phyloP scores from a whole-genome alignment of 2,888 invertebrate genomes.

The Metalampra italica region DNA sequence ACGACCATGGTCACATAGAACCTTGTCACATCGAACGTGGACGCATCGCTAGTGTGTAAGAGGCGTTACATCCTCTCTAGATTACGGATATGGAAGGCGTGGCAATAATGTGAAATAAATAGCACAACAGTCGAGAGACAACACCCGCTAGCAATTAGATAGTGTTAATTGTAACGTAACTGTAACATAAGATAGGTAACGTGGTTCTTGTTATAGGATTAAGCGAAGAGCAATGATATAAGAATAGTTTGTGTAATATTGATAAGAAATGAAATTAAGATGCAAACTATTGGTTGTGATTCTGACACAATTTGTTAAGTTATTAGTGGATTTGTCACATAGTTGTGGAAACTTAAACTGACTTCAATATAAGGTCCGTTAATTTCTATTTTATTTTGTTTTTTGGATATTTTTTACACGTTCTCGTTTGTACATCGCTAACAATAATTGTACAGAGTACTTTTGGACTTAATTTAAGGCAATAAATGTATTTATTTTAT shows the following conservation, averaged over 20 bases:
- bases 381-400: slow-evolving; percentile 52
- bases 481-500: slow-evolving; percentile 80
- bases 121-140: slow-evolving; percentile 67
- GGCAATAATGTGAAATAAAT: slow-evolving; percentile 43
- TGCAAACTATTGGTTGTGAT: slow-evolving; percentile 79
- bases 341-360: slow-evolving; percentile 45
- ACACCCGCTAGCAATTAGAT: slow-evolving; percentile 76
- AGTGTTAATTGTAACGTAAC: slow-evolving; percentile 75
- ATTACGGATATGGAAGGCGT: slow-evolving; percentile 36
- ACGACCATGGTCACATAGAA: too few relatives aligned
- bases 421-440: slow-evolving; percentile 78
- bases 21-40: too few relatives aligned
- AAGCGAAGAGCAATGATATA: slow-evolving; percentile 78
- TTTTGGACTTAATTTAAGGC: slow-evolving; percentile 79
- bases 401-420: slow-evolving; percentile 70
- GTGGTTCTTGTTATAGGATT: slow-evolving; percentile 74
- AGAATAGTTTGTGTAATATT: slow-evolving; percentile 77
- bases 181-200: slow-evolving; percentile 72
- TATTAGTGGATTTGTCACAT: slow-evolving; percentile 68
- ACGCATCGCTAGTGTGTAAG: slow-evolving; percentile 7
- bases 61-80: slow-evolving; percentile 20
- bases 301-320: slow-evolving; percentile 78
- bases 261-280: slow-evolving; percentile 74
- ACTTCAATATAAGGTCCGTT: slow-evolving; percentile 63
- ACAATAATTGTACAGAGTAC: slow-evolving; percentile 79